Evolutionary conservation across 2,113 vertebrate genomes (phyloP).

Genomic region (Thryonomys swinderianus): DNA sequence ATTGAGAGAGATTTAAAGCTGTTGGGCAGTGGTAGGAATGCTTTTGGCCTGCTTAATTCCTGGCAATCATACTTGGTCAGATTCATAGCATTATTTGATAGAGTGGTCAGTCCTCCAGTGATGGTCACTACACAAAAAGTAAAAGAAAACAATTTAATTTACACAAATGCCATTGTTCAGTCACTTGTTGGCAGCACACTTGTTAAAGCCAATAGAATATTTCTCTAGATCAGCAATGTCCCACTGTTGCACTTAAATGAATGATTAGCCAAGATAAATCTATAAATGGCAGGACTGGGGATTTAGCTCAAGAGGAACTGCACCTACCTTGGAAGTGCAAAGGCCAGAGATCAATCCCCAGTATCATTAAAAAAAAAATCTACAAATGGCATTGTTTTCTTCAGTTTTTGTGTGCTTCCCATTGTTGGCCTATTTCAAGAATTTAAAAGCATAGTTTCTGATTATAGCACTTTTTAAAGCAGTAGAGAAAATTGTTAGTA

Average conservation of each 20-base stretch:
- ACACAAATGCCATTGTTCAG: slow-evolving; percentile 2
- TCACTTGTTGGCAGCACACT: slow-evolving; percentile 28
- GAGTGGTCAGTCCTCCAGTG: slow-evolving; percentile 19
- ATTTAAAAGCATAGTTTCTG: slow-evolving; percentile 57
- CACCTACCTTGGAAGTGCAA: too few species aligned
- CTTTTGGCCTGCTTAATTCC: slow-evolving; percentile 29
- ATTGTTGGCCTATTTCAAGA: neutral
- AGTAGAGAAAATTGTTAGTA: slow-evolving; percentile 6
- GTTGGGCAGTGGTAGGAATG: neutral
- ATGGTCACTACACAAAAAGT: slow-evolving; percentile 29
- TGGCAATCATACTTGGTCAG: slow-evolving; percentile 26
- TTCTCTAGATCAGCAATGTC: neutral
- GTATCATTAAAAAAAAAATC: too few species aligned
- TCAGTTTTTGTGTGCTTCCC: slow-evolving; percentile 7
- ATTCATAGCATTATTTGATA: slow-evolving; percentile 19
- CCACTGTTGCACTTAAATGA: slow-evolving; percentile 34
- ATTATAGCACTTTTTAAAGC: slow-evolving; percentile 35
- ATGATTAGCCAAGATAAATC: slow-evolving; percentile 45
- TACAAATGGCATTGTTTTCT: slow-evolving; percentile 38
- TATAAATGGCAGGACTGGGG: slow-evolving; percentile 28
- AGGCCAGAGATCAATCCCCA: too few species aligned
- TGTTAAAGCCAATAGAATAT: slow-evolving; percentile 28
- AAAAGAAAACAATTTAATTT: slow-evolving; percentile 57
- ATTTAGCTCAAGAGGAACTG: too few species aligned
- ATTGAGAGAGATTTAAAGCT: neutral